Percentiles rank a stretch among this genome's conserved stretches.
phyloP scores from a whole-genome alignment of 1,140 invertebrate genomes.

The Drosophila nasuta region DNA sequence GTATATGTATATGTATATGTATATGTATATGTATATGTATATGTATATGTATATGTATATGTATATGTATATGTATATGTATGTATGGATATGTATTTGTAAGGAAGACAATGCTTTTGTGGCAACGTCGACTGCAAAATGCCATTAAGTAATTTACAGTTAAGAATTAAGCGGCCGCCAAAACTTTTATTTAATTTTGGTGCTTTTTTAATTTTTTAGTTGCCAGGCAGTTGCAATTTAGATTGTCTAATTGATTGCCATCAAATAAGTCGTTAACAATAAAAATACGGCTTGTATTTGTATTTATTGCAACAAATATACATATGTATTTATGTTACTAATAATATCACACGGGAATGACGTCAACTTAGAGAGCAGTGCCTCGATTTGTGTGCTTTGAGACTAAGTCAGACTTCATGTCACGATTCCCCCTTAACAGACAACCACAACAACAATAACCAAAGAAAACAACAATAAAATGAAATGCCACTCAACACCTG shows the following conservation, averaged over 20 bases:
- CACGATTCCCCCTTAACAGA: conserved; percentile 67
- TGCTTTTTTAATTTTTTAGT: conserved; percentile 21
- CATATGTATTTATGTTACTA: background rate
- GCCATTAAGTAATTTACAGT: conserved; percentile 67
- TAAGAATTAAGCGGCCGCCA: conserved; percentile 36
- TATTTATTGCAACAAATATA: too few relatives aligned
- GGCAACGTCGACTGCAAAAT: conserved; percentile 25
- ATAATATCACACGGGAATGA: conserved; percentile 44
- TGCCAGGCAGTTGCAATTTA: conserved; percentile 44
- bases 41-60: too few relatives aligned
- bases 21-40: too few relatives aligned
- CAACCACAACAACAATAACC: conserved; percentile 38
- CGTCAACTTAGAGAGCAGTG: conserved; percentile 56
- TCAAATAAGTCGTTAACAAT: conserved; percentile 32
- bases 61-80: too few relatives aligned
- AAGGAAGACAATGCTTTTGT: conserved; percentile 47
- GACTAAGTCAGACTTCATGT: conserved; percentile 78
- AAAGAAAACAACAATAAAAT: conserved; percentile 62
- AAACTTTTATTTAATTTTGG: conserved; percentile 50
- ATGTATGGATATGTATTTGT: too few relatives aligned
- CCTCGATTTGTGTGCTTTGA: conserved; percentile 63
- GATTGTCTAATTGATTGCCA: conserved; percentile 64
- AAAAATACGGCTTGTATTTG: background rate
- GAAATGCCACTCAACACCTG: conserved; percentile 81
- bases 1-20: too few relatives aligned